Evolutionary conservation across 2,888 invertebrate species (phyloP).

Genomic region (Pedicia rivosa): DNA sequence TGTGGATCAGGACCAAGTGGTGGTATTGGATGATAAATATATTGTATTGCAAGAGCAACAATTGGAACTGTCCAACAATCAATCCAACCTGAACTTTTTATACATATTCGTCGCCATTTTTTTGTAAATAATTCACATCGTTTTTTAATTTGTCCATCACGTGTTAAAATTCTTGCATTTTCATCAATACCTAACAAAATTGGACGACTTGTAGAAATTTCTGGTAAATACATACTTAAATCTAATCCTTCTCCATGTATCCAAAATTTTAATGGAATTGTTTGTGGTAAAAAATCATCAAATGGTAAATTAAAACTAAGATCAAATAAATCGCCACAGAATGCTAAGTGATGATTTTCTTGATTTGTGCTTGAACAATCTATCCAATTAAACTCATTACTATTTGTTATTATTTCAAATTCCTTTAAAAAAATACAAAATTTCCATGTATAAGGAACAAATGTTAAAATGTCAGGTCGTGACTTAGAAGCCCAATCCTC

Average conservation of each 20-base stretch:
- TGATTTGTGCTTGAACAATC: slow-evolving; percentile 93
- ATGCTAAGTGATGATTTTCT: slow-evolving; percentile 86
- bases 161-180: slow-evolving; percentile 70
- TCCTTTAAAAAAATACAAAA: slow-evolving; percentile 82
- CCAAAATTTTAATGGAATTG: slow-evolving; percentile 79
- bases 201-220: slow-evolving; percentile 75
- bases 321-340: slow-evolving; percentile 87
- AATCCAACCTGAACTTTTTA: slow-evolving; percentile 64
- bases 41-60: slow-evolving; percentile 78
- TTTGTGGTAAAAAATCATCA: slow-evolving; percentile 81
- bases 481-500: slow-evolving; percentile 95
- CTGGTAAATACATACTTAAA: slow-evolving; percentile 77
- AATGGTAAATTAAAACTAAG: slow-evolving; percentile 90
- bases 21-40: slow-evolving; percentile 84
- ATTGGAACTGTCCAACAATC: slow-evolving; percentile 95
- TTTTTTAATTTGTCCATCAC: slow-evolving; percentile 46
- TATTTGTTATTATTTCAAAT: slow-evolving; percentile 83
- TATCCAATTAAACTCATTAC: slow-evolving; percentile 98
- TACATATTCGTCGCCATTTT: slow-evolving; percentile 74
- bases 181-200: slow-evolving; percentile 71
- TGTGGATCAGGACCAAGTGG: slow-evolving; percentile 76
- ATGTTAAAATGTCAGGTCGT: slow-evolving; percentile 80
- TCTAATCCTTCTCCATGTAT: slow-evolving; percentile 92
- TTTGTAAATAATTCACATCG: slow-evolving; percentile 35
- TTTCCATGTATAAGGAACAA: slow-evolving; percentile 95